Conservation (phyloP, 2,888 invertebrate species). For the Pegoplata infirma region DNA sequence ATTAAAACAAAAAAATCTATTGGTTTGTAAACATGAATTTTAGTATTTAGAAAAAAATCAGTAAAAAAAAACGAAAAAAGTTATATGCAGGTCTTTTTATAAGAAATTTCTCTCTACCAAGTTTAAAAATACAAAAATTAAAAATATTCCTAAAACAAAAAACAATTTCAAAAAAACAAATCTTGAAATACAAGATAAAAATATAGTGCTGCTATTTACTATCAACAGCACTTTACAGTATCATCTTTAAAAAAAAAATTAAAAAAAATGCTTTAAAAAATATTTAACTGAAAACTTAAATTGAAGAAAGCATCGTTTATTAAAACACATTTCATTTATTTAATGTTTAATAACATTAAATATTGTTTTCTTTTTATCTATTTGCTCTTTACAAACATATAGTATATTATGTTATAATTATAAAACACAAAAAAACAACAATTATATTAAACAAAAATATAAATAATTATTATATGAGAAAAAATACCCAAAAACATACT, state of each 20-base stretch:
- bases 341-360: slow-evolving; percentile 15
- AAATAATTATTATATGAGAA: not conserved
- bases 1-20: slow-evolving; percentile 19
- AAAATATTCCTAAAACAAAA: slow-evolving; percentile 44
- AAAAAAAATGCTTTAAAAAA: slow-evolving; percentile 19
- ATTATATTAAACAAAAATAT: not conserved
- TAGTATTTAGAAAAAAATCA: slow-evolving; percentile 28
- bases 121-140: slow-evolving; percentile 31
- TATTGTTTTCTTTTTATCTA: not conserved
- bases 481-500: not conserved
- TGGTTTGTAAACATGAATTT: slow-evolving; percentile 37
- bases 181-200: not conserved
- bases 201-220: slow-evolving; percentile 35
- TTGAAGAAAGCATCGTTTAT: not conserved
- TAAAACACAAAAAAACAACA: not conserved
- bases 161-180: not conserved
- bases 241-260: slow-evolving; percentile 29
- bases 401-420: not conserved
- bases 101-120: slow-evolving; percentile 35
- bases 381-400: not conserved
- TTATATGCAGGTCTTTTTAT: slow-evolving; percentile 48
- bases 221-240: slow-evolving; percentile 33
- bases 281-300: not conserved
- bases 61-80: slow-evolving; percentile 7
- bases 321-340: not conserved